phyloP scores from a whole-genome alignment of 2,113 vertebrate genomes.

The Promerops cafer region DNA sequence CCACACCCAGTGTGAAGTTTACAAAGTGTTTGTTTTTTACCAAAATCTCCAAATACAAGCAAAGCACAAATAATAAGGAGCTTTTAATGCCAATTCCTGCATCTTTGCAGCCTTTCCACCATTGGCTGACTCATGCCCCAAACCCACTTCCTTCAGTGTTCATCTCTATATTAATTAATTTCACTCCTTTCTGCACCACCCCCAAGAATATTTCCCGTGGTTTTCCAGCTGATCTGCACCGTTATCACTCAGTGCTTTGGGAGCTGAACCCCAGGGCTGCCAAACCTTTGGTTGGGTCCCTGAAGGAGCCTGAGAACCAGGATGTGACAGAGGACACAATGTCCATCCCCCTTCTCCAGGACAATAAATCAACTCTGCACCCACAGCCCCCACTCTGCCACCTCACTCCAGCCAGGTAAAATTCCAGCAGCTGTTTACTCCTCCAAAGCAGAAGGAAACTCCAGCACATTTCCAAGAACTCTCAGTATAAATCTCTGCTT shows the following conservation, averaged over 20 bases:
- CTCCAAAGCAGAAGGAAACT: not conserved
- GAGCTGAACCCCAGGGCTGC: not conserved
- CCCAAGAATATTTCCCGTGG: not conserved
- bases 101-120: not conserved
- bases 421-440: not conserved
- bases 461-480: not conserved
- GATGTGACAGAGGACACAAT: not conserved
- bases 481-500: not conserved
- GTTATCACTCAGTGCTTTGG: not conserved
- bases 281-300: not conserved
- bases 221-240: not conserved
- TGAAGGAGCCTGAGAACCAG: not conserved
- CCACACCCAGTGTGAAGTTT: not conserved
- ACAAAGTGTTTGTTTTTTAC: not conserved
- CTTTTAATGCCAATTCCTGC: not conserved
- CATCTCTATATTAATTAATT: not conserved
- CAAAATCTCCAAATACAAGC: not conserved
- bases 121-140: not conserved
- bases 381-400: not conserved
- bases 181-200: not conserved
- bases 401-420: not conserved
- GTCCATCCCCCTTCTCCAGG: fast-evolving
- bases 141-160: not conserved
- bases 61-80: not conserved
- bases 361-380: not conserved